Evolutionary conservation across 2,888 invertebrate genomes (phyloP).

Genomic region (Acanthoscelides obtectus): DNA sequence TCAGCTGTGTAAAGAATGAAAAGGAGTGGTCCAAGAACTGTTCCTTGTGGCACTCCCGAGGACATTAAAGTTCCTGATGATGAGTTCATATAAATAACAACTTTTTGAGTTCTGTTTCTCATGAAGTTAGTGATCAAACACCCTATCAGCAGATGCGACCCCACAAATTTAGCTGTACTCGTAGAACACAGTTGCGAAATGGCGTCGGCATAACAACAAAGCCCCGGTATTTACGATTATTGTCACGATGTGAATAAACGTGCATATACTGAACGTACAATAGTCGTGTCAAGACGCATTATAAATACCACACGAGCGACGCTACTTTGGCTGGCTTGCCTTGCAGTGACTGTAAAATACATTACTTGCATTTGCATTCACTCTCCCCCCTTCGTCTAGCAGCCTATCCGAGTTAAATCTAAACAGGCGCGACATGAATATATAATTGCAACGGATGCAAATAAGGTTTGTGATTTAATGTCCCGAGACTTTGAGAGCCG

Average conservation of each 20-base stretch:
- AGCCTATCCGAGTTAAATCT: not conserved
- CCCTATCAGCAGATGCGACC: too few relatives aligned
- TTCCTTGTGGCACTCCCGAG: too few relatives aligned
- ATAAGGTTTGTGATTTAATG: not conserved
- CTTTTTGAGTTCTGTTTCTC: too few relatives aligned
- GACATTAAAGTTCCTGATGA: too few relatives aligned
- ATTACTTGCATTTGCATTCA: not conserved
- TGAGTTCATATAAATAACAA: too few relatives aligned
- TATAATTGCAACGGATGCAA: not conserved
- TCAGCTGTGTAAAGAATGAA: too few relatives aligned
- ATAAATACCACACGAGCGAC: not conserved
- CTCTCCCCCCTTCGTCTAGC: not conserved
- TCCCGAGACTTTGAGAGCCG: not conserved
- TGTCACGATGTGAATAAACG: not conserved
- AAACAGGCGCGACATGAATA: not conserved
- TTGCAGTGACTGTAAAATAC: not conserved
- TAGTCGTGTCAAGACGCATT: not conserved
- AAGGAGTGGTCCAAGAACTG: too few relatives aligned
- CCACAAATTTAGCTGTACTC: not conserved
- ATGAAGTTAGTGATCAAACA: too few relatives aligned
- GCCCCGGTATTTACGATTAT: not conserved
- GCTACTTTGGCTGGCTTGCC: not conserved
- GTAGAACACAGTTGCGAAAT: not conserved
- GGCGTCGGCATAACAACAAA: not conserved
- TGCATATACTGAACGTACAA: not conserved